These are phyloP conservation scores for Chymomyza fuscimana DNA, from an alignment of 2,888 invertebrate genomes.

Conservation along the genomic window DNA sequence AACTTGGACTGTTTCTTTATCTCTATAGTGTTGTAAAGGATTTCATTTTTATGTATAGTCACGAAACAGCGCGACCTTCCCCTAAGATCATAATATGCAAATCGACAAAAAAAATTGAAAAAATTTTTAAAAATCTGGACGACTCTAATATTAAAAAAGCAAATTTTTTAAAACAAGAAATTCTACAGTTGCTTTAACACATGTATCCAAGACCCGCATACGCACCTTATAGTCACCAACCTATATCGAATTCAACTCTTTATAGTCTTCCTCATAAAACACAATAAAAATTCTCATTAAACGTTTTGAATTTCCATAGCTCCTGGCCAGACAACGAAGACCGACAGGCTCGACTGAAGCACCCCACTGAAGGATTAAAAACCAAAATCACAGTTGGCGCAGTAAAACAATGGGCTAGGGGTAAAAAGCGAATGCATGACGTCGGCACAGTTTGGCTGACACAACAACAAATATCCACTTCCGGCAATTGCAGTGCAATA, in stretches of 20 bases:
- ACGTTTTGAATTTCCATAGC: conserved; percentile 16
- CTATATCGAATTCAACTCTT: not conserved
- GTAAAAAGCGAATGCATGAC: not conserved
- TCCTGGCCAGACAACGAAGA: conserved; percentile 2
- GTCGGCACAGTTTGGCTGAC: conserved; percentile 7
- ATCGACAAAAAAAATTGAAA: too few species aligned
- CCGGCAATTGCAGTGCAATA: conserved; percentile 25
- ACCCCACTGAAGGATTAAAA: conserved; percentile 14
- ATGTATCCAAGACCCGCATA: not conserved
- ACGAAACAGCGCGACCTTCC: too few species aligned
- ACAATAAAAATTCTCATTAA: conserved; percentile 28
- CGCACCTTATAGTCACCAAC: not conserved
- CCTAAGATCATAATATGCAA: too few species aligned
- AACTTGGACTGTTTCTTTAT: too few species aligned
- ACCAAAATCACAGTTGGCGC: conserved; percentile 33
- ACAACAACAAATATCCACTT: conserved; percentile 38
- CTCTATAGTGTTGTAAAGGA: too few species aligned
- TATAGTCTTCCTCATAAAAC: not conserved
- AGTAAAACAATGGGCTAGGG: not conserved
- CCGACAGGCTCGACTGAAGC: not conserved
- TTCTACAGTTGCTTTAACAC: too few species aligned
- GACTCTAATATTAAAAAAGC: too few species aligned
- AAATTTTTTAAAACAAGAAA: too few species aligned
- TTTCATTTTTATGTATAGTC: too few species aligned
- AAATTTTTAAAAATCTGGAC: too few species aligned